Evolutionary conservation across 1,140 invertebrate species (phyloP).

Genomic region (Drosophila lacteicornis): DNA sequence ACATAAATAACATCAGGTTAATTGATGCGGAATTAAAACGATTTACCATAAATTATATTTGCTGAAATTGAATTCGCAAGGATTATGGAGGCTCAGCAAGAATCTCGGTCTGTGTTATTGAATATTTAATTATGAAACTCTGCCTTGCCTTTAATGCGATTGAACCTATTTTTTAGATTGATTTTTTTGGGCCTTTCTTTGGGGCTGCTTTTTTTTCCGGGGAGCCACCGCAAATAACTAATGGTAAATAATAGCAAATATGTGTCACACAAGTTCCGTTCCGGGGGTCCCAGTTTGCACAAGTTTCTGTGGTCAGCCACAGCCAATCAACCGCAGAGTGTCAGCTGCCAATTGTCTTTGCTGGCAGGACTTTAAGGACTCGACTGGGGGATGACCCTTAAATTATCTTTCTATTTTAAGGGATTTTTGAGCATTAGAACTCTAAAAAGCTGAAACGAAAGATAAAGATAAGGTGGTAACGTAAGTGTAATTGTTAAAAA

Average conservation of each 20-base stretch:
- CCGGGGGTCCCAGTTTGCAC: slow-evolving; percentile 15
- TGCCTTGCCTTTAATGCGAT: neutral
- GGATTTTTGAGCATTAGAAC: neutral
- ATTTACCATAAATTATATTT: slow-evolving; percentile 25
- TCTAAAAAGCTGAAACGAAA: too few relatives aligned
- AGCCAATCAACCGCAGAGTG: slow-evolving; percentile 36
- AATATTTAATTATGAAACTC: slow-evolving; percentile 5
- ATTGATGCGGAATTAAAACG: slow-evolving; percentile 13
- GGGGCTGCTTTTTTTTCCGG: neutral
- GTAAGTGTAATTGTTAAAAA: too few relatives aligned
- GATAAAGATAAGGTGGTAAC: too few relatives aligned
- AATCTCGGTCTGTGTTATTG: too few relatives aligned
- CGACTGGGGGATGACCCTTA: neutral
- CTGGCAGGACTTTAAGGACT: neutral
- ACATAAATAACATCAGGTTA: slow-evolving; percentile 18
- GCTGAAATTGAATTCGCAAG: slow-evolving; percentile 5
- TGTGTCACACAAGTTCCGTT: slow-evolving; percentile 12
- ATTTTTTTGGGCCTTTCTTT: slow-evolving; percentile 3
- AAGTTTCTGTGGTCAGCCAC: slow-evolving; percentile 35
- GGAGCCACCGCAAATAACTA: slow-evolving; percentile 13
- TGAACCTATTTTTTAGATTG: neutral
- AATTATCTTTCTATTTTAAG: too few relatives aligned
- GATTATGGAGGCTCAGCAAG: slow-evolving; percentile 4
- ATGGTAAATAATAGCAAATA: slow-evolving; percentile 24
- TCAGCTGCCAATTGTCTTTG: slow-evolving; percentile 43